Evolutionary conservation across 2,797 vertebrate genomes (phyloP).

Genomic region (Chromobotia macracanthus): DNA sequence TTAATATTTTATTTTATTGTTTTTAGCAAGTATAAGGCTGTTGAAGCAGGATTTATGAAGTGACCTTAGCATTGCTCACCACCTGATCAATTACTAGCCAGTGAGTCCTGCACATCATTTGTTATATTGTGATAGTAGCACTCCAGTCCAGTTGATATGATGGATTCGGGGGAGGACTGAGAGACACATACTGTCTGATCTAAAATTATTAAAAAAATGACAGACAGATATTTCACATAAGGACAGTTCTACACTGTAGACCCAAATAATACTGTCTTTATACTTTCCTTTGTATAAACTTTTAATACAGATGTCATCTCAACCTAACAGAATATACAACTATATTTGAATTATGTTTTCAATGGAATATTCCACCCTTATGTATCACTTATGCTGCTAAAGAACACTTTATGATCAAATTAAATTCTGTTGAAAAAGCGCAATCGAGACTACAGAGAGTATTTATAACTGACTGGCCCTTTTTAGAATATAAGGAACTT

Average conservation of each 20-base stretch:
- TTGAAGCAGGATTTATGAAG: conserved; percentile 10
- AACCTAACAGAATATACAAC: too few species aligned
- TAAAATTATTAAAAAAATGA: too few species aligned
- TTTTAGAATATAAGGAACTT: conserved; percentile 13
- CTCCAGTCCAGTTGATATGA: conserved; percentile 16
- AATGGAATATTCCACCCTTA: background rate
- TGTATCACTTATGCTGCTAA: conserved; percentile 28
- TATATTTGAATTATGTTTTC: too few species aligned
- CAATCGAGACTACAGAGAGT: background rate
- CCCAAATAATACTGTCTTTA: background rate
- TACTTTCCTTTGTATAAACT: too few species aligned
- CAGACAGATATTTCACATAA: too few species aligned
- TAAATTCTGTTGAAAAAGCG: conserved; percentile 1
- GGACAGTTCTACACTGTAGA: background rate
- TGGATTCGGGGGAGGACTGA: background rate
- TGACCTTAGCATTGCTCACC: background rate
- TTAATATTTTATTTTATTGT: background rate
- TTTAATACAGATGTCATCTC: background rate
- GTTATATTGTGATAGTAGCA: conserved; percentile 1
- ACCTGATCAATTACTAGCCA: background rate
- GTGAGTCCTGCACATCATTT: background rate
- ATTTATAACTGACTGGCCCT: background rate
- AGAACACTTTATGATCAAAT: too few species aligned
- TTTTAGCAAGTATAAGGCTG: background rate
- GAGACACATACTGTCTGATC: too few species aligned